These are phyloP conservation scores for Saccopteryx leptura DNA, from an alignment of 2,113 vertebrate genomes.

Conservation along the genomic window DNA sequence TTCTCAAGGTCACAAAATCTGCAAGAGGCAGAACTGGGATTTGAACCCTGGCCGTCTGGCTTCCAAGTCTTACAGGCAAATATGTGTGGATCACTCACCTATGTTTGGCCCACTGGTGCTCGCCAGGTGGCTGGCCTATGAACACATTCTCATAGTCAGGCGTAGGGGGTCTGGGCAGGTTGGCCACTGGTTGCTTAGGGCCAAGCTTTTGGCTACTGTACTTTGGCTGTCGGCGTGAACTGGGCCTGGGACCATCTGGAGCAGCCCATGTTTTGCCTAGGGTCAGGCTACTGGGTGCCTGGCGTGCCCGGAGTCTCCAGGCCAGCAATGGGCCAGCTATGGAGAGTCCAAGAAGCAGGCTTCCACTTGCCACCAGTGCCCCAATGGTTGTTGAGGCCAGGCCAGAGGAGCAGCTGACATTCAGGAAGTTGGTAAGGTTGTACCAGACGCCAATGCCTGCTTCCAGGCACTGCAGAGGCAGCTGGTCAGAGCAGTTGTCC, in stretches of 20 bases:
- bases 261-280: background rate
- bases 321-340: background rate
- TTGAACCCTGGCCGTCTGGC: background rate
- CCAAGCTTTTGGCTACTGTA: conserved; percentile 73
- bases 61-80: background rate
- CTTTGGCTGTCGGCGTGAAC: background rate
- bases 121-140: background rate
- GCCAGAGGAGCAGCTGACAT: background rate
- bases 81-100: conserved; percentile 59
- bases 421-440: conserved; percentile 69
- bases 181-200: accelerated
- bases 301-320: background rate
- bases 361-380: accelerated
- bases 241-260: accelerated
- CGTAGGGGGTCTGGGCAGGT: accelerated
- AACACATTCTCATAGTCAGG: conserved; percentile 87
- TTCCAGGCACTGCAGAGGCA: background rate
- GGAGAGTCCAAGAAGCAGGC: background rate
- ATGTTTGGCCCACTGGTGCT: background rate
- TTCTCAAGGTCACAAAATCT: background rate
- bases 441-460: accelerated
- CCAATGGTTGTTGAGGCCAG: accelerated
- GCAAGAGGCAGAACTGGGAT: background rate
- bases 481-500: conserved; percentile 39
- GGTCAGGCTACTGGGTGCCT: accelerated